phyloP scores from a whole-genome alignment of 2,113 vertebrate genomes.

The Tachycineta bicolor region DNA sequence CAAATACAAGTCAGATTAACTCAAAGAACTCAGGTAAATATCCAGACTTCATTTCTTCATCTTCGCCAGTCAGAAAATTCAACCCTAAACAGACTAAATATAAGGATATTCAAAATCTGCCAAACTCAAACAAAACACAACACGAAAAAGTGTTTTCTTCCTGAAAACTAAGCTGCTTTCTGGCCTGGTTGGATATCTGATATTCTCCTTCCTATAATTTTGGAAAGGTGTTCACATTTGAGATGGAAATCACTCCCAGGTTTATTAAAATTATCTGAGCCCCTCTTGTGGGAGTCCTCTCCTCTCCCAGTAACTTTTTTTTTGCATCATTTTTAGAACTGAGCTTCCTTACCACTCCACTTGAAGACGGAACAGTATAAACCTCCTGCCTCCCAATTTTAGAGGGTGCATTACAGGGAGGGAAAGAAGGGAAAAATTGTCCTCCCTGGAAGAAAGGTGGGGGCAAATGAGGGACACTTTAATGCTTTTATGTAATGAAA shows the following conservation, averaged over 20 bases:
- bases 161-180: background rate
- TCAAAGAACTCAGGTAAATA: background rate
- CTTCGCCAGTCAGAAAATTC: background rate
- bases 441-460: background rate
- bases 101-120: background rate
- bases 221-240: background rate
- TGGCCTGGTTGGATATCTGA: background rate
- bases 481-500: background rate
- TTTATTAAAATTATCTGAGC: background rate
- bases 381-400: background rate
- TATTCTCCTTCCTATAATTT: background rate
- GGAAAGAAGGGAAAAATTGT: background rate
- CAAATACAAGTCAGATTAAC: background rate
- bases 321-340: background rate
- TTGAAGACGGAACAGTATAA: background rate
- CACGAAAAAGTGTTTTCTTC: background rate
- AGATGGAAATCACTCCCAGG: background rate
- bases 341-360: background rate
- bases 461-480: background rate
- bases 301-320: background rate
- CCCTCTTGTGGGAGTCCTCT: background rate
- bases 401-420: background rate
- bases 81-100: background rate
- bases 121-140: background rate
- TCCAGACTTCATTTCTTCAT: background rate